phyloP scores from a whole-genome alignment of 2,888 invertebrate genomes.

The Tachina fera region DNA sequence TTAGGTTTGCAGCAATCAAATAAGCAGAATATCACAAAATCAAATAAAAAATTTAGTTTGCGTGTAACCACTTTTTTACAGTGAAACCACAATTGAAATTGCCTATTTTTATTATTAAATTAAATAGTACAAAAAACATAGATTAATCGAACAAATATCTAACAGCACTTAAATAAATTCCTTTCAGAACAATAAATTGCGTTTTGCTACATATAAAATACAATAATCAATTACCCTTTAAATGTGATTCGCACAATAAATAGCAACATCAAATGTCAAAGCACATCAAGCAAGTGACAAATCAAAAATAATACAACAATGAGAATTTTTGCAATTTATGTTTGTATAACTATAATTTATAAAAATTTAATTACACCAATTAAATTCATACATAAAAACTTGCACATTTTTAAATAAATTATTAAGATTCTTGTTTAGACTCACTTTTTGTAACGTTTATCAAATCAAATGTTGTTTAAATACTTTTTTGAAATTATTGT shows the following conservation, averaged over 20 bases:
- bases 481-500: background rate
- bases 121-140: no score
- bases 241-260: constrained; percentile 18
- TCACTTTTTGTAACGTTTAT: background rate
- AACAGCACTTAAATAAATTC: no score
- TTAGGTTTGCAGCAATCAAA: no score
- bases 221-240: background rate
- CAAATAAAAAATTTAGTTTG: no score
- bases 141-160: no score
- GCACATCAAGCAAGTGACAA: constrained; percentile 13
- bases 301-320: background rate
- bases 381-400: constrained; percentile 36
- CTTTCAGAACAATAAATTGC: background rate
- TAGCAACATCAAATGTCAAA: background rate
- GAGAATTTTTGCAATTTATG: background rate
- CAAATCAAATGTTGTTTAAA: constrained; percentile 10
- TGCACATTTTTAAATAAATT: background rate
- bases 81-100: no score
- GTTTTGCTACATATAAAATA: background rate
- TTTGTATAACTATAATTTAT: constrained; percentile 10
- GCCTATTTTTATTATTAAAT: no score
- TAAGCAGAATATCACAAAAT: no score
- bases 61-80: no score
- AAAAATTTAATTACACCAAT: constrained; percentile 17
- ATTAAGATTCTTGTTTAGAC: background rate